Evolutionary conservation across 2,797 vertebrate genomes (phyloP).

Genomic region (Sparus aurata): DNA sequence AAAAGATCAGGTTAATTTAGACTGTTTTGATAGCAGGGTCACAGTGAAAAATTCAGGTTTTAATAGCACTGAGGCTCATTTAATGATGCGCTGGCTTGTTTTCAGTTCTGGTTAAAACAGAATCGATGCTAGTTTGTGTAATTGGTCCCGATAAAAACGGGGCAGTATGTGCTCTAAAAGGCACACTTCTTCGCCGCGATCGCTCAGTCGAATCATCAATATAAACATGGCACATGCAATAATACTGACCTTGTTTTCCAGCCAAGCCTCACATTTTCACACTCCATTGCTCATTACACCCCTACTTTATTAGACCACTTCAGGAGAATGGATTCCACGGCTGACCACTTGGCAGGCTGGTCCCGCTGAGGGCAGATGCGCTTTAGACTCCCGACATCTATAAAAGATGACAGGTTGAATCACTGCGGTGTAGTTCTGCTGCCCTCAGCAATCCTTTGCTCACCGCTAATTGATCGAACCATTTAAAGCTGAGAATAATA

Average conservation of each 20-base stretch:
- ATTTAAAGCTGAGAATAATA: slow-evolving; percentile 47
- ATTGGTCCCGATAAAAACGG: slow-evolving; percentile 38
- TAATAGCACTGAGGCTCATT: slow-evolving; percentile 27
- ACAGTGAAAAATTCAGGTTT: slow-evolving; percentile 32
- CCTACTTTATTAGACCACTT: slow-evolving; percentile 60
- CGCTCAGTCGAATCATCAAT: slow-evolving; percentile 30
- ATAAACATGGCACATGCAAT: slow-evolving; percentile 36
- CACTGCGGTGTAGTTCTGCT: slow-evolving; percentile 54
- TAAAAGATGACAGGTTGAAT: slow-evolving; percentile 70
- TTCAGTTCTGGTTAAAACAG: slow-evolving; percentile 48
- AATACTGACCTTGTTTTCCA: slow-evolving; percentile 63
- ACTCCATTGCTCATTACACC: slow-evolving; percentile 61
- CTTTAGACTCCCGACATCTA: slow-evolving; percentile 52
- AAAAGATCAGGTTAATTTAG: slow-evolving; percentile 24
- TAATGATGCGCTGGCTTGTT: slow-evolving; percentile 50
- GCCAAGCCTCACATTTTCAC: slow-evolving; percentile 57
- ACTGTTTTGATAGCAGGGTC: slow-evolving; percentile 39
- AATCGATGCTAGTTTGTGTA: slow-evolving; percentile 58
- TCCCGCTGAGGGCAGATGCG: slow-evolving; percentile 52
- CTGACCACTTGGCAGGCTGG: slow-evolving; percentile 47
- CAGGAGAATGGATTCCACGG: slow-evolving; percentile 53
- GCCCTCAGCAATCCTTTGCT: slow-evolving; percentile 54
- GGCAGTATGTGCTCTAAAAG: slow-evolving; percentile 22
- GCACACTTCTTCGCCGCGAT: background rate
- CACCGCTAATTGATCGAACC: slow-evolving; percentile 65